Base-by-base conservation (phyloP, 2,797 vertebrate species). In the Poeciliopsis presidionis region DNA sequence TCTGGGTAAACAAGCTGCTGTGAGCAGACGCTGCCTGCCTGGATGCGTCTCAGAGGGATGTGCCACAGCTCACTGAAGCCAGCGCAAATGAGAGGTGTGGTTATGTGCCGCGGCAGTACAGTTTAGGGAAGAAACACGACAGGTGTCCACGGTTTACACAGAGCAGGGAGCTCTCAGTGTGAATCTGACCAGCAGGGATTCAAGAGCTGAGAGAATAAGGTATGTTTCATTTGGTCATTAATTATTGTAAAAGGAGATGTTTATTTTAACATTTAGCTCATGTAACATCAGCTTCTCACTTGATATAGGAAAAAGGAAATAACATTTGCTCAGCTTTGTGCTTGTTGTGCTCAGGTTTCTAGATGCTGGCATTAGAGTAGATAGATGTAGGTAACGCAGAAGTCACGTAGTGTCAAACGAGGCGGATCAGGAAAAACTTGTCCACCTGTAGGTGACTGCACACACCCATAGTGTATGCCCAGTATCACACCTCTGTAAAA, bases 371-470 rank as follows among this genome's bases (percentile, higher is more conserved):
- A 13, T 71, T 16, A 71, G n/a, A 71, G 43, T 30, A 46, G 67
- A 46, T 28, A 46, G 67, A 46, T 28, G 67, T 46, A 30, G n/a
- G 67, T 30, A 71, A 71, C 0, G 43, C 28, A 16, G 14, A 45
- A 46, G 33, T 20, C 11, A 5, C 30, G 36, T 45, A 53, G 49
- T 7, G 78, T 41, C n/a, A 72, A 61, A 76, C 79, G 16, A 41
- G 80, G 4, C 9, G 0, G 33, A 25, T 81, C 91, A 75, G 81
- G 93, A 93, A 92, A 92, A 93, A 94, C 93, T 85, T n/a, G 91
- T 89, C 79, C 63, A 76, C 88, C 67, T 71, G 67, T 0, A 12
- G 2, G 1, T 28, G 4, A 11, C 3, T 49, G 36, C 2, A 51
- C 51, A 80, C 77, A 74, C 55, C 46, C 7, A 41, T 14, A 55